Evolutionary conservation across 2,888 invertebrate species (phyloP), one percentile per base, ranked within the genome.

Genomic region (Drosophila siamana): DNA sequence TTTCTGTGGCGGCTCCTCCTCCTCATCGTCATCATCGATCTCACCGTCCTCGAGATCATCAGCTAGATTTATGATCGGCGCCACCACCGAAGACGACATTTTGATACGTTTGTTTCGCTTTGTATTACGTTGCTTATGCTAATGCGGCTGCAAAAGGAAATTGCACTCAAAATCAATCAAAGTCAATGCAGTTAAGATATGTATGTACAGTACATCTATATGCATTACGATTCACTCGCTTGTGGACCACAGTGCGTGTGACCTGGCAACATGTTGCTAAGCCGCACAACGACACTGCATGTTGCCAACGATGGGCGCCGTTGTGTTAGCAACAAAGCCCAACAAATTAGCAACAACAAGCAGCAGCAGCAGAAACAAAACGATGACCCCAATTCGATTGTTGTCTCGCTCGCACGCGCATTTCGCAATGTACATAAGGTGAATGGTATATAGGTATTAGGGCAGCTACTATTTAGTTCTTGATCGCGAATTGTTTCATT

Each of bases 31-130:
- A 65, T 94, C 93, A 80, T 96, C 96, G 80, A 97, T 97, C 92
- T 97, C 97, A 48, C 97, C 97, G 90, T 97, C 97, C 92, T 97
- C 97, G 76, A 97, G 93, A 91, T 97, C 97, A 89, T 95, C 94
- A 44, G 93, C 93, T 57, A 86, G 50, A 55, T 83, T 63, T 60
- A 82, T 73, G 4, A 79, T 30, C 6, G 74, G 50, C 48, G 67
- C 52, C 54, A 57, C 33, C 16, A 28, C 13, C 8, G 70, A 67
- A 4, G 80, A 69, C 82, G 80, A 69, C 82, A 88, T 86, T 13
- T 44, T 54, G 36, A 36, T 63, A 13, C 13, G 19, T 15, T 57
- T 57, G 33, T 5, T 33, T 4, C n/a, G 33, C 3, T 13, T 36
- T 43, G 54, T 55, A 22, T 15, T 62, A 26, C 16, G 28, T 43